Evolutionary conservation across 2,888 invertebrate genomes (phyloP), one percentile per base, ranked within the genome.

Genomic region (Helobdella robusta): DNA sequence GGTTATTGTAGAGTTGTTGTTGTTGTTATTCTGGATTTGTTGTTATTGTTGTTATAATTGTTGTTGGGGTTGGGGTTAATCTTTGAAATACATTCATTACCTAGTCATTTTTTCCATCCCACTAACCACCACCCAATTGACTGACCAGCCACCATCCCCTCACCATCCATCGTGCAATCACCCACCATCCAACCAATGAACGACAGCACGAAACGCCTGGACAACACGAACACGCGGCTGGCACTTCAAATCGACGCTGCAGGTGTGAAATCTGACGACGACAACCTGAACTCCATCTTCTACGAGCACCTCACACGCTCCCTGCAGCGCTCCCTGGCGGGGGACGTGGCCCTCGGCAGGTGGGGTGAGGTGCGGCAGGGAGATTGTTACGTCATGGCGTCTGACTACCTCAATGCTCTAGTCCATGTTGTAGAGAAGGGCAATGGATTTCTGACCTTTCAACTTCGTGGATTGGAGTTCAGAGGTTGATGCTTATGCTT

Each of bases 241-340:
- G 89, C 91, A 0, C 90, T 92, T 23, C 97, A 98, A 77, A 81
- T 98, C 59, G 97, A 98, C 72, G 84, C 94, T 58, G 94, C 94
- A 79, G n/a, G n/a, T n/a, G 83, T 93, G 54, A 93, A 63, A 52
- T 84, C 89, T 73, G 95, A 95, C 77, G 97, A 98, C 79, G 95
- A 95, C 80, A 98, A 98, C 80, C 81, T 98, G 63, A 99, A 98
- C 81, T 94, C 95, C 0, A 95, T 99, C 76, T 99, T 99, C 82
- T 98, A 98, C 79, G 98, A 98, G 81, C 98, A 98, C 78, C 82
- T 98, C 61, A 97, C 97, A 0, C 84, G 95, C 3, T 94, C 94
- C 2, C 82, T 98, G 68, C 97, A 98, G 77, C 40, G 46, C 44
- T 28, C 91, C 36, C 82, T 98, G 5, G 94, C 90, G 78, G 78